Evolutionary conservation across 1,140 invertebrate species (phyloP).

Genomic region (Atta colombica): DNA sequence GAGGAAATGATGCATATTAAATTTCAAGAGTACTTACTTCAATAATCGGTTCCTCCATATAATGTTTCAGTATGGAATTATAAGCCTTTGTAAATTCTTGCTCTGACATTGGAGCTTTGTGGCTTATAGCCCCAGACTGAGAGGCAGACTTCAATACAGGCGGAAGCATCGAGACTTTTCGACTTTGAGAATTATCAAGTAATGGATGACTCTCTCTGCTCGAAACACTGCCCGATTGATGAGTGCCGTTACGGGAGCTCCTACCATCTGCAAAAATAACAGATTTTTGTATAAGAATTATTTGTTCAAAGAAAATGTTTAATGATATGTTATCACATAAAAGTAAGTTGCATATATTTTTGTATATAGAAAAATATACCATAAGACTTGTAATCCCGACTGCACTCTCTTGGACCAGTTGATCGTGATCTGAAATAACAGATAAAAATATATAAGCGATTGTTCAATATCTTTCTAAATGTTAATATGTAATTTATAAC

Average conservation of each 20-base stretch:
- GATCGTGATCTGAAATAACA: conserved; percentile 82
- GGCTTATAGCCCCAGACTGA: conserved; percentile 74
- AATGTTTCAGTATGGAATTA: conserved; percentile 78
- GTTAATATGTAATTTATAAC: neutral
- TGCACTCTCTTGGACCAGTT: conserved; percentile 83
- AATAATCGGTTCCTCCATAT: conserved; percentile 71
- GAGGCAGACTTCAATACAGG: conserved; percentile 79
- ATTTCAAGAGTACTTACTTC: conserved; percentile 75
- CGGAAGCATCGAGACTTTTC: conserved; percentile 81
- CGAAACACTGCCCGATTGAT: conserved; percentile 84
- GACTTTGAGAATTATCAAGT: conserved; percentile 79
- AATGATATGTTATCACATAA: neutral
- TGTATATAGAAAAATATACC: conserved; percentile 73
- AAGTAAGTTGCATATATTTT: neutral
- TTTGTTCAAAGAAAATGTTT: neutral
- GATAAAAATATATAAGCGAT: conserved; percentile 31
- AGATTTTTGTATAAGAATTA: neutral
- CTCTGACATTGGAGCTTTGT: conserved; percentile 72
- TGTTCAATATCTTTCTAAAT: neutral
- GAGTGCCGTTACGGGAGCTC: conserved; percentile 88
- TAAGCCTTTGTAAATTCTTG: conserved; percentile 80
- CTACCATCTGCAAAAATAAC: conserved; percentile 83
- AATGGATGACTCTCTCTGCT: conserved; percentile 77
- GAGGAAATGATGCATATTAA: neutral
- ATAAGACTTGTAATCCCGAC: conserved; percentile 82